phyloP scores from a whole-genome alignment of 2,113 vertebrate genomes.

The Grallaria varia region DNA sequence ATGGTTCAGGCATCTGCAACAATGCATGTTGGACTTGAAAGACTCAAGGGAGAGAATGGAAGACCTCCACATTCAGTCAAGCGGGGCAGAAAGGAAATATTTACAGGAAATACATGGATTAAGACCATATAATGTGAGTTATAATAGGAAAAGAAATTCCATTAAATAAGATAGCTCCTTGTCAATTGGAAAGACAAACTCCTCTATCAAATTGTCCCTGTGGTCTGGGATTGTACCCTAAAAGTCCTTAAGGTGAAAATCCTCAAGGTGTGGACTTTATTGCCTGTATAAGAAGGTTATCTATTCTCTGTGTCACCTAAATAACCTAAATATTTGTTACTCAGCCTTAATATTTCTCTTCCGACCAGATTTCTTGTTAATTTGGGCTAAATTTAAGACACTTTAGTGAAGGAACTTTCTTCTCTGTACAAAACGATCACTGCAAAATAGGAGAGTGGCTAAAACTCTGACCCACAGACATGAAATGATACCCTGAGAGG shows the following conservation, averaged over 20 bases:
- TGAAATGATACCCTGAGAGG: neutral
- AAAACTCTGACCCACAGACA: neutral
- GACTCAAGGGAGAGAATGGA: neutral
- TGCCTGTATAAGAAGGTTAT: neutral
- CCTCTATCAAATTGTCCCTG: neutral
- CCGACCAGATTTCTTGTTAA: neutral
- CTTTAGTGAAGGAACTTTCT: neutral
- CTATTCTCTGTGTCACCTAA: neutral
- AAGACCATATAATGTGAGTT: neutral
- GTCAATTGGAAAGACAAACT: neutral
- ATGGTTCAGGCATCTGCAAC: neutral
- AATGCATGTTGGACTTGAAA: neutral
- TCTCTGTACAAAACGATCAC: neutral
- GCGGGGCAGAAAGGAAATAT: neutral
- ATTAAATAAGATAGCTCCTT: neutral
- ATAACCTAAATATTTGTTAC: neutral
- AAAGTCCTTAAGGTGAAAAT: neutral
- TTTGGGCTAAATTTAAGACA: neutral
- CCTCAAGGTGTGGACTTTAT: neutral
- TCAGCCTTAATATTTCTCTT: too few relatives aligned
- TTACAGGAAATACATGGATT: neutral
- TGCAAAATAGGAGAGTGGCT: neutral
- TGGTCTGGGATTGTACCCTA: neutral
- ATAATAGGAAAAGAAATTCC: neutral
- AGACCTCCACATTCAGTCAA: neutral